Percentiles rank a stretch among this genome's conserved stretches.
These are phyloP conservation scores for Pediacus dermestoides DNA, from an alignment of 2,888 invertebrate species.

Conservation along the genomic window DNA sequence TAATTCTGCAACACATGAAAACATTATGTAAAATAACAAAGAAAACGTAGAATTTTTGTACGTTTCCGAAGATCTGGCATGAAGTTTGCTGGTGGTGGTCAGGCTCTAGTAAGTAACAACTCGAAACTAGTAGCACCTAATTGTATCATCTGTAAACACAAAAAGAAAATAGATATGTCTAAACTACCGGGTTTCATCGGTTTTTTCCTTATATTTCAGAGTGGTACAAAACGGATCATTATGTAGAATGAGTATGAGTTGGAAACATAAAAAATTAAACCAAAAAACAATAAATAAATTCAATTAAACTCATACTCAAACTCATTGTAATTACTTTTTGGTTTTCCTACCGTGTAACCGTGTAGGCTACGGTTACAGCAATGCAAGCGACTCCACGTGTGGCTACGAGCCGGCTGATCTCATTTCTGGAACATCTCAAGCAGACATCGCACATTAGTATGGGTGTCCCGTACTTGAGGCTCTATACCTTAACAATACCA, in stretches of 20 bases:
- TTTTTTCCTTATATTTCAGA: constrained; percentile 1
- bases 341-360: constrained; percentile 51
- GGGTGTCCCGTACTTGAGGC: constrained; percentile 40
- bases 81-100: constrained; percentile 34
- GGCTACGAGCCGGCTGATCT: constrained; percentile 47
- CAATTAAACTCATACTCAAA: constrained; percentile 41
- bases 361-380: constrained; percentile 44
- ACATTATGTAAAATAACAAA: constrained; percentile 21
- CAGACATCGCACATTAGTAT: constrained; percentile 53
- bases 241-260: constrained; percentile 33
- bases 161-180: constrained; percentile 52
- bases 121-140: constrained; percentile 43
- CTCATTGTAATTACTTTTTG: constrained; percentile 36
- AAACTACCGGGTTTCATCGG: constrained; percentile 27
- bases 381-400: constrained; percentile 42
- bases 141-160: constrained; percentile 50
- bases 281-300: constrained; percentile 10
- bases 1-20: constrained; percentile 27
- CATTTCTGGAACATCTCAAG: constrained; percentile 54
- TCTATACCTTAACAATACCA: constrained; percentile 27
- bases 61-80: constrained; percentile 33
- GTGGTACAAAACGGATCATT: constrained; percentile 11
- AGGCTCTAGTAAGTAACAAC: constrained; percentile 35
- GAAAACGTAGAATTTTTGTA: constrained; percentile 28
- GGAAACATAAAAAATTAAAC: constrained; percentile 1